Evolutionary conservation across 1,140 invertebrate genomes (phyloP).

Genomic region (Drosophila watanabei): DNA sequence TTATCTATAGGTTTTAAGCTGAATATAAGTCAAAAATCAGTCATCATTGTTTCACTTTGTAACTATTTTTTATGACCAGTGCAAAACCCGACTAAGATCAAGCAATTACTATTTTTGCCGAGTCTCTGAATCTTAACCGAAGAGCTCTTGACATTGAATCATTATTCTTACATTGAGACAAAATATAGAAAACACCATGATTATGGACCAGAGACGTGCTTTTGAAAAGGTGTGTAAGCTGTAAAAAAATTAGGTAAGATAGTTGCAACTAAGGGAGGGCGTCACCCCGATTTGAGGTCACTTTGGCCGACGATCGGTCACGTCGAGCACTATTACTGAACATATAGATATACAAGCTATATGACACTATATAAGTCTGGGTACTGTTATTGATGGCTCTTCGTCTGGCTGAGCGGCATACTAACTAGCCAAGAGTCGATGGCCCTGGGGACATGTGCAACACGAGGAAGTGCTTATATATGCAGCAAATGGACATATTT

Average conservation of each 20-base stretch:
- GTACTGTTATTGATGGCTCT: slow-evolving; percentile 4
- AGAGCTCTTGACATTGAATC: slow-evolving; percentile 16
- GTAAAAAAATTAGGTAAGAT: background rate
- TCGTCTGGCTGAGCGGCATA: slow-evolving; percentile 36
- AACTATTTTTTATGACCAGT: background rate
- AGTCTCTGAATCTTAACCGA: background rate
- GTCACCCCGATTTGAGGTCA: slow-evolving; percentile 5
- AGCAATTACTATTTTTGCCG: slow-evolving; percentile 1
- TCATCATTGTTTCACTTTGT: background rate
- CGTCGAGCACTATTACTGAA: background rate
- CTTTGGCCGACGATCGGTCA: slow-evolving; percentile 1
- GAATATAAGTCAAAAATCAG: background rate
- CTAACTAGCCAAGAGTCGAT: slow-evolving; percentile 31
- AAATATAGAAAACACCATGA: too few relatives aligned
- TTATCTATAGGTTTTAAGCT: too few relatives aligned
- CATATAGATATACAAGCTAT: background rate
- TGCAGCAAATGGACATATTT: background rate
- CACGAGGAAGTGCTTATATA: slow-evolving; percentile 17
- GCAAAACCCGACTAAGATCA: background rate
- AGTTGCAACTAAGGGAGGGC: background rate
- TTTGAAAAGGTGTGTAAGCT: background rate
- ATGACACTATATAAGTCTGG: background rate
- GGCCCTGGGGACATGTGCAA: slow-evolving; percentile 12
- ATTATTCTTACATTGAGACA: background rate
- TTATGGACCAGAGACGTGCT: background rate